Conservation (phyloP, 1,140 invertebrate species). For the Cyclargus thomasi region DNA sequence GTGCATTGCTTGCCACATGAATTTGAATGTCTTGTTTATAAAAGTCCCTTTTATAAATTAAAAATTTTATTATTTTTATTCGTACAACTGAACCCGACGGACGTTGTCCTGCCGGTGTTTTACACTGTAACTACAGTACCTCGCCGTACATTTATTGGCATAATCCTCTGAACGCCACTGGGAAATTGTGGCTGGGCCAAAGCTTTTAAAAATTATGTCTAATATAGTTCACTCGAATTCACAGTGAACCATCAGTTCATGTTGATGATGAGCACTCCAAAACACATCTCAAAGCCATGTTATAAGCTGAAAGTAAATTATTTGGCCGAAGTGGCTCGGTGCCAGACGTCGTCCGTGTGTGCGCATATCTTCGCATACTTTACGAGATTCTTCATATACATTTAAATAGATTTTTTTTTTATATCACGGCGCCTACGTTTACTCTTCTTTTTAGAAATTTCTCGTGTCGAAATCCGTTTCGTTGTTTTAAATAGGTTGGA, state of each 20-base stretch:
- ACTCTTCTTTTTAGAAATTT: background rate
- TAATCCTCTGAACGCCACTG: too few species aligned
- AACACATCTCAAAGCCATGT: background rate
- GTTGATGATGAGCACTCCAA: background rate
- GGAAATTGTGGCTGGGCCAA: too few species aligned
- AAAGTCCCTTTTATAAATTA: too few species aligned
- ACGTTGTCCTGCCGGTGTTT: too few species aligned
- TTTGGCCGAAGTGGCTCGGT: slow-evolving; percentile 20
- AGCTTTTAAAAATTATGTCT: too few species aligned
- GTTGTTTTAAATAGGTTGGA: background rate
- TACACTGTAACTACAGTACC: too few species aligned
- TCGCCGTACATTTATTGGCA: too few species aligned
- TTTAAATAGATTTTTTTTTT: slow-evolving; percentile 17
- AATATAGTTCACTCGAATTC: too few species aligned
- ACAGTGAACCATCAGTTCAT: background rate
- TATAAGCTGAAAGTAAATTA: slow-evolving; percentile 17
- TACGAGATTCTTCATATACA: slow-evolving; percentile 20
- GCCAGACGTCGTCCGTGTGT: slow-evolving; percentile 39
- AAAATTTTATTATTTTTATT: too few species aligned
- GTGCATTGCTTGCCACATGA: too few species aligned
- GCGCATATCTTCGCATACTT: slow-evolving; percentile 40
- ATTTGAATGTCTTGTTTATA: too few species aligned
- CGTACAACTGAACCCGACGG: too few species aligned
- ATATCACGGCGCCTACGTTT: slow-evolving; percentile 2
- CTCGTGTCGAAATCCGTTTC: background rate